Conservation (phyloP, 2,113 vertebrate genomes). For the Daboia siamensis region DNA sequence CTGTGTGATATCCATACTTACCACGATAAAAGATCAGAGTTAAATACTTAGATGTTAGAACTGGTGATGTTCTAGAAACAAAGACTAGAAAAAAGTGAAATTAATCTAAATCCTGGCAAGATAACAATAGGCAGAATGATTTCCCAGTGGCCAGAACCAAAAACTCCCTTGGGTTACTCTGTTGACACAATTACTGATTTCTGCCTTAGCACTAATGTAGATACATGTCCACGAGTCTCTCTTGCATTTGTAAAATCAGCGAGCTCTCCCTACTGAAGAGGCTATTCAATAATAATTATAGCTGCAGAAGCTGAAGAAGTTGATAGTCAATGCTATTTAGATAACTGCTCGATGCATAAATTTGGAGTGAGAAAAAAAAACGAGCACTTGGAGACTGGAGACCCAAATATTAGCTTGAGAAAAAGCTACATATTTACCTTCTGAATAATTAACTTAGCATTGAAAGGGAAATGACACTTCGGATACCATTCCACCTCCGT, state of each 20-base stretch:
- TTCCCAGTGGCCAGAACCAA: conserved; percentile 26
- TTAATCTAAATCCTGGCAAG: conserved; percentile 43
- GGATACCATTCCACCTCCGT: conserved; percentile 36
- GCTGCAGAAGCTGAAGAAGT: conserved; percentile 20
- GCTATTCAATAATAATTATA: conserved; percentile 30
- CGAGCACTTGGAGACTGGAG: conserved; percentile 16
- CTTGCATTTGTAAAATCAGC: conserved; percentile 38
- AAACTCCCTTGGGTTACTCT: conserved; percentile 39
- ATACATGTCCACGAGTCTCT: conserved; percentile 44
- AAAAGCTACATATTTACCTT: background rate
- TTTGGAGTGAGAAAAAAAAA: background rate
- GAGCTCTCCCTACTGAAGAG: conserved; percentile 33
- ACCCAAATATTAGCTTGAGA: conserved; percentile 3
- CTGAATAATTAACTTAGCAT: conserved; percentile 30
- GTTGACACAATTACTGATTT: conserved; percentile 27
- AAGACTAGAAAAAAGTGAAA: conserved; percentile 16
- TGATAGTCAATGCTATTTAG: conserved; percentile 33
- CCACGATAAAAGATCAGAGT: background rate
- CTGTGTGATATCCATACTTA: background rate
- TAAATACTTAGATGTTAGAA: conserved; percentile 11
- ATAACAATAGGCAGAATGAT: conserved; percentile 39
- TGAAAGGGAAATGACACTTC: conserved; percentile 26
- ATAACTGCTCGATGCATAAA: conserved; percentile 10
- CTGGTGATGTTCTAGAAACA: conserved; percentile 17
- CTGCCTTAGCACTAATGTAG: conserved; percentile 34